Percentiles rank a stretch among this genome's conserved stretches.
Conservation (phyloP, 2,113 vertebrate species). For the Hippocampus zosterae region DNA sequence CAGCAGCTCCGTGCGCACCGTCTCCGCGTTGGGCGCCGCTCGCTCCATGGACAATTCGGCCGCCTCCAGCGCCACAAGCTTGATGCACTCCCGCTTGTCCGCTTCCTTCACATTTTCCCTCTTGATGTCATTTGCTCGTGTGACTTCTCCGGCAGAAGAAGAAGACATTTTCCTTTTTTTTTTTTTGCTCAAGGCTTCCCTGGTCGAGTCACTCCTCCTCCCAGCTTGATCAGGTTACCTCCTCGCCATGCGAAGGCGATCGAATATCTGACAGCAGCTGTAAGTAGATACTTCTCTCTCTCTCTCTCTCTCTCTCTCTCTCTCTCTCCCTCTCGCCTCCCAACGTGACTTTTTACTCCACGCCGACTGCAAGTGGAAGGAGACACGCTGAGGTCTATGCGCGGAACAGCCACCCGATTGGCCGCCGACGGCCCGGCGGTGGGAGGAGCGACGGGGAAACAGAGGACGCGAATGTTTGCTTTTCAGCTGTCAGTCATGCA, state of each 20-base stretch:
- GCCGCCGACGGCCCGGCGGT: constrained; percentile 50
- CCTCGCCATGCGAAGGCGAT: constrained; percentile 90
- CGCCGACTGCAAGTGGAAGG: constrained; percentile 68
- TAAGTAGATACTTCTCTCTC: constrained; percentile 81
- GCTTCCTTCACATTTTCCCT: constrained; percentile 91
- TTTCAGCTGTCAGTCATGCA: constrained; percentile 65
- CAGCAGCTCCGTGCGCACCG: constrained; percentile 85
- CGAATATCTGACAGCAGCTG: constrained; percentile 86
- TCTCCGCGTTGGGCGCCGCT: constrained; percentile 71
- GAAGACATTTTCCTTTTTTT: constrained; percentile 87
- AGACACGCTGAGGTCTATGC: constrained; percentile 68
- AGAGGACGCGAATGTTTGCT: constrained; percentile 51
- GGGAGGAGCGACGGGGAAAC: constrained; percentile 67
- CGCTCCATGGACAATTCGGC: constrained; percentile 85
- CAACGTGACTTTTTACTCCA: constrained; percentile 77
- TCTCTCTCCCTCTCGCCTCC: constrained; percentile 26
- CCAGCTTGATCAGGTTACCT: constrained; percentile 94
- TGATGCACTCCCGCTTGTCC: constrained; percentile 77
- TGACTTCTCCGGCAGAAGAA: constrained; percentile 84
- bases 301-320: constrained; percentile 5
- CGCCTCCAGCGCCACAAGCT: constrained; percentile 76
- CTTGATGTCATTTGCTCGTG: constrained; percentile 89
- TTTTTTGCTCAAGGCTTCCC: constrained; percentile 68
- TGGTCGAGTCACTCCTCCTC: constrained; percentile 85
- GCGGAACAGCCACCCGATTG: constrained; percentile 68